Conservation (phyloP, 1,140 invertebrate genomes). For the Bombus ignitus region DNA sequence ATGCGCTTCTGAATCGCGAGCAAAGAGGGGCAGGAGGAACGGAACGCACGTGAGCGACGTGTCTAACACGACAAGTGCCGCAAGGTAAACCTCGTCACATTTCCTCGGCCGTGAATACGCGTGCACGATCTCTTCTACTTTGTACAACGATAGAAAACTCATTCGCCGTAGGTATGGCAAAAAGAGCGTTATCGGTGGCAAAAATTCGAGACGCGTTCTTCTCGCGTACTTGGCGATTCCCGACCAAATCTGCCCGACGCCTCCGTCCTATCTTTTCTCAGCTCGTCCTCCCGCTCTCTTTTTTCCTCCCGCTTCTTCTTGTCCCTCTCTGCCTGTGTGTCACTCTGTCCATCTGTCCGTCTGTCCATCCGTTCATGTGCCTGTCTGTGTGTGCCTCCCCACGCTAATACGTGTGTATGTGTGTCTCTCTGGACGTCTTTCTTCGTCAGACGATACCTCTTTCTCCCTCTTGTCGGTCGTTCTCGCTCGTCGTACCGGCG, state of each 20-base stretch:
- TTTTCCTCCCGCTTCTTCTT: constrained; percentile 22
- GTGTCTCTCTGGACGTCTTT: constrained; percentile 8
- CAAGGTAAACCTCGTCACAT: constrained; percentile 63
- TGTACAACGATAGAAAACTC: neutral
- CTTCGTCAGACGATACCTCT: constrained; percentile 38
- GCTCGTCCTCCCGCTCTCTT: constrained; percentile 20
- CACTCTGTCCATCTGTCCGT: constrained; percentile 28
- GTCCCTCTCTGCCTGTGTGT: neutral
- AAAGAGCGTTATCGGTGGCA: too few species aligned
- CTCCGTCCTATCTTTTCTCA: constrained; percentile 20
- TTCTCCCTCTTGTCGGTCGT: constrained; percentile 36
- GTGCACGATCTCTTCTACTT: neutral
- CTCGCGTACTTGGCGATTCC: constrained; percentile 1
- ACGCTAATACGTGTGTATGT: neutral
- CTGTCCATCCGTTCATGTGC: neutral
- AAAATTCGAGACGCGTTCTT: constrained; percentile 3
- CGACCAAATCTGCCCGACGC: constrained; percentile 1
- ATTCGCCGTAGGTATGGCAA: neutral
- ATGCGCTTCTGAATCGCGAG: constrained; percentile 11
- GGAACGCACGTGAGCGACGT: constrained; percentile 61
- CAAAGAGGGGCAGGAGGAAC: constrained; percentile 15
- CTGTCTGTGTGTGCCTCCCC: neutral
- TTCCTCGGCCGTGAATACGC: neutral
- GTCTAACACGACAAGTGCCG: constrained; percentile 65
- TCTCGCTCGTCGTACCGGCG: constrained; percentile 53